Evolutionary conservation across 2,113 vertebrate species (phyloP).

Genomic region (Solea senegalensis): DNA sequence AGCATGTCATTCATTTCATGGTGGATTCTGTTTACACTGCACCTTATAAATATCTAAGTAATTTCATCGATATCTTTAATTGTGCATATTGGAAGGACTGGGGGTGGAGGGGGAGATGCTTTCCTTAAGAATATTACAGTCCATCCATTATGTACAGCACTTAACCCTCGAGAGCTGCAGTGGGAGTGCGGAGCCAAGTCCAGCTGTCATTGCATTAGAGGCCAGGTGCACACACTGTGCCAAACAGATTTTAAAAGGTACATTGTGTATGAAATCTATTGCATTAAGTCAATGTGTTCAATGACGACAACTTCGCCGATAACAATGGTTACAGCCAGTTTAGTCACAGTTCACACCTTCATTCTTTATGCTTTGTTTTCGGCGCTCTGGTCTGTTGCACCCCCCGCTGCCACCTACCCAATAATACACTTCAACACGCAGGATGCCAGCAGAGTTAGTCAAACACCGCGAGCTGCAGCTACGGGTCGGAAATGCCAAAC

Average conservation of each 20-base stretch:
- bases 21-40: conserved; percentile 6
- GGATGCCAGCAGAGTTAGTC: too few relatives aligned
- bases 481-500: too few relatives aligned
- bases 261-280: too few relatives aligned
- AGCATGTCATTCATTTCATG: conserved; percentile 22
- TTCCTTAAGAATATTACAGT: neutral
- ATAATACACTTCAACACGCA: too few relatives aligned
- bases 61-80: neutral
- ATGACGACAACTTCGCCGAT: too few relatives aligned
- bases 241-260: neutral
- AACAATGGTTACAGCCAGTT: too few relatives aligned
- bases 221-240: neutral
- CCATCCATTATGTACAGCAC: neutral
- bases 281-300: too few relatives aligned
- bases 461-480: too few relatives aligned
- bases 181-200: neutral
- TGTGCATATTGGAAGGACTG: neutral
- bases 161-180: neutral
- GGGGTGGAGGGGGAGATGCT: neutral
- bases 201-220: neutral
- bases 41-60: neutral
- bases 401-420: too few relatives aligned
- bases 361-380: too few relatives aligned
- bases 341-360: too few relatives aligned
- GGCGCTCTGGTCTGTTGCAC: too few relatives aligned